Evolutionary conservation across 2,888 invertebrate genomes (phyloP), one percentile per base, ranked within the genome.

Genomic region (Tiliacea aurago): DNA sequence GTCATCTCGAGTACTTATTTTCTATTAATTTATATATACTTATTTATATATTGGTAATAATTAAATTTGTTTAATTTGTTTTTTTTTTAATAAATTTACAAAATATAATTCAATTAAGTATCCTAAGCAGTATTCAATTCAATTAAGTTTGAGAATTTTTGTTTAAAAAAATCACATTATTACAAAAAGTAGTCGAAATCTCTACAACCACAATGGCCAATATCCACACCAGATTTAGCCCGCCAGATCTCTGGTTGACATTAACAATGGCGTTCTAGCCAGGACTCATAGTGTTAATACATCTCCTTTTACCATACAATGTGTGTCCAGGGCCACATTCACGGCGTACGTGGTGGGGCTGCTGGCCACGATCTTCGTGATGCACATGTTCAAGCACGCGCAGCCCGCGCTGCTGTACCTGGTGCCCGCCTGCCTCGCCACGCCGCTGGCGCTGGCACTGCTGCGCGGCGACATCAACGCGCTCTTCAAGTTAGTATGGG

Each of bases 381-480:
- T 99, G 99, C 99, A 99, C 96, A 97, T 99, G 86, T 99, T 99
- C 96, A 99, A 99, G 94, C 99, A 99, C 96, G 99, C 99, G 41
- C 99, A 99, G 97, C 99, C 99, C 0, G 99, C 99, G 69, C 97
- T 99, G 75, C 96, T 99, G 88, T 99, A 99, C 95, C 97, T 99
- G 83, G 99, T 99, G 79, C 99, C 99, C 10, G 98, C 99, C 20
- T 99, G 99, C 94, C 96, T 99, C 86, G 98, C 98, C 80, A 98
- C 99, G 55, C 99, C 99, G 23, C 94, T 99, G 45, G 90, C 98
- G n/a, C 95, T 99, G 20, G 99, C 99, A 15, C 94, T 99, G 55
- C 93, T 99, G 51, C 97, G 98, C 89, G 99, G 99, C 41, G 99
- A 99, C 91, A 95, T 99, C 73, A 98, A 98, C 87, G 97, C 98